These are phyloP conservation scores for Chinchilla lanigera DNA, from an alignment of 2,113 vertebrate genomes.

Conservation along the genomic window DNA sequence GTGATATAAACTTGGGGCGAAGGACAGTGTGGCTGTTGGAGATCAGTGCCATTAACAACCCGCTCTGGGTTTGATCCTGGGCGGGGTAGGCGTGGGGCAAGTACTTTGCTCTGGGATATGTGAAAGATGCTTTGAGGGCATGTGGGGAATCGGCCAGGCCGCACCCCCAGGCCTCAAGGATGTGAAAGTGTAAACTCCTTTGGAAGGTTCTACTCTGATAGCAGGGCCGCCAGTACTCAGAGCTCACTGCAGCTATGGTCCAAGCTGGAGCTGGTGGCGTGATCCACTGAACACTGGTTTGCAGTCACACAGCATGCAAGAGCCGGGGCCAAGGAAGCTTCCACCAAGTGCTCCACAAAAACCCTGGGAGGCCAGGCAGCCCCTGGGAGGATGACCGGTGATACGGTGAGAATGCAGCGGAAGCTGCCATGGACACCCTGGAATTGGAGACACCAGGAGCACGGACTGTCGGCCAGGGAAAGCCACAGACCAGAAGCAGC, in stretches of 20 bases:
- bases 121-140: background rate
- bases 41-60: background rate
- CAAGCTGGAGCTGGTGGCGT: background rate
- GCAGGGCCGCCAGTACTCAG: background rate
- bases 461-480: background rate
- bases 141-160: background rate
- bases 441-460: background rate
- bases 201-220: background rate
- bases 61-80: background rate
- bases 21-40: background rate
- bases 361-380: background rate
- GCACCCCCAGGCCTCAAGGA: background rate
- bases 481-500: background rate
- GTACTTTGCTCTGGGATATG: background rate
- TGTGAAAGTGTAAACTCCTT: background rate
- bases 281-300: background rate
- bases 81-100: background rate
- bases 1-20: background rate
- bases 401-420: background rate
- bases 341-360: background rate
- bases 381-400: background rate
- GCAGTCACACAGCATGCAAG: background rate
- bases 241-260: background rate
- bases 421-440: background rate
- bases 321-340: background rate